phyloP scores from a whole-genome alignment of 2,888 invertebrate genomes.

The Eupithecia subumbrata region DNA sequence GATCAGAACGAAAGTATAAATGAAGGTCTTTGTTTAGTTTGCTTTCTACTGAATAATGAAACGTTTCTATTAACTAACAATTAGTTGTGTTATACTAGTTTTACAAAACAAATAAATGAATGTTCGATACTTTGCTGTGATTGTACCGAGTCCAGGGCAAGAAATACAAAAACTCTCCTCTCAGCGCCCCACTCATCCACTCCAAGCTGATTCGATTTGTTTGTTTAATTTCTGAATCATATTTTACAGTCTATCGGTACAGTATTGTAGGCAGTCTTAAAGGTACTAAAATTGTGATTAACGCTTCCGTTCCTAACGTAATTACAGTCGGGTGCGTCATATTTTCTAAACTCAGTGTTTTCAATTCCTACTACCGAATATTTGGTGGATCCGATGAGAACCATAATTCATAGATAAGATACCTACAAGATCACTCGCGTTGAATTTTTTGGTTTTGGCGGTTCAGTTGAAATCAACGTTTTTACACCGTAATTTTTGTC shows the following conservation, averaged over 20 bases:
- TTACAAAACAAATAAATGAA: not conserved
- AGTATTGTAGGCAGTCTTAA: not conserved
- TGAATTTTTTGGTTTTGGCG: not conserved
- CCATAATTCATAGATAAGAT: not conserved
- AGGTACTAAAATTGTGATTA: not conserved
- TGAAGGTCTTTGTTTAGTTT: not conserved
- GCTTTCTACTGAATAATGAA: not conserved
- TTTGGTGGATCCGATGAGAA: not conserved
- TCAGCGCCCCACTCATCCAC: not conserved
- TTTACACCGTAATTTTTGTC: not conserved
- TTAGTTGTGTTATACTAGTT: not conserved
- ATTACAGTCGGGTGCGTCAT: not conserved
- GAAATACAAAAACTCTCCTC: not conserved
- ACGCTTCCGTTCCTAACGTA: not conserved
- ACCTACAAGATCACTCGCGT: not conserved
- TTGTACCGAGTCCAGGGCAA: not conserved
- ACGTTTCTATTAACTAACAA: not conserved
- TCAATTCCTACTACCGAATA: not conserved
- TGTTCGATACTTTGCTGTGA: not conserved
- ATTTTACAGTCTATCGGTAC: not conserved
- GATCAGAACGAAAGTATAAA: not conserved
- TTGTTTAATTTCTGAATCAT: slow-evolving; percentile 3
- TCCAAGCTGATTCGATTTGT: not conserved
- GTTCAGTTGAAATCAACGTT: not conserved
- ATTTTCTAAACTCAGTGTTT: not conserved